Conservation (phyloP, 2,113 vertebrate genomes). For the Geococcyx californianus region DNA sequence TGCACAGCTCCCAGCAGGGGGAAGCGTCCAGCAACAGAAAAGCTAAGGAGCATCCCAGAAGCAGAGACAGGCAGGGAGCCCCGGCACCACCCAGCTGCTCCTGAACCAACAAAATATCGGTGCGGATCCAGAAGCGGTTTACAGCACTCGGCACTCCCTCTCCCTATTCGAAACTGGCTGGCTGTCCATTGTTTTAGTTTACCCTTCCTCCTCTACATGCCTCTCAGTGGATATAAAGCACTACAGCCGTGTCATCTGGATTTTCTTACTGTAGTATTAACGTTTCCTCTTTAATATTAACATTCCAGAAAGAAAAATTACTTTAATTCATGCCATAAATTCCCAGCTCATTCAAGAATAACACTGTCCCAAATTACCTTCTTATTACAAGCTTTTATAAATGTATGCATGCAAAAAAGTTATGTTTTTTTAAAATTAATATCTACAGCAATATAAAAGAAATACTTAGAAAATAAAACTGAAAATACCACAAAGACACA, state of each 20-base stretch:
- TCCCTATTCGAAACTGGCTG: neutral
- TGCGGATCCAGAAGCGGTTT: neutral
- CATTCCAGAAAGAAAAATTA: conserved; percentile 34
- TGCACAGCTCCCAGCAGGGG: neutral
- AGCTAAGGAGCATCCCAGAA: neutral
- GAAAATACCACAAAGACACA: neutral
- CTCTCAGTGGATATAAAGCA: neutral
- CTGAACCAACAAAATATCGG: accelerated
- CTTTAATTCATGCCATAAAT: neutral
- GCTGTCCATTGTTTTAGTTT: neutral
- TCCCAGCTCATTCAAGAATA: conserved; percentile 13
- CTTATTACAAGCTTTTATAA: neutral
- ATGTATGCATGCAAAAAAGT: neutral
- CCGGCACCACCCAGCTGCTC: accelerated
- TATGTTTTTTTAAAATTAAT: neutral
- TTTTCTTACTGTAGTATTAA: conserved; percentile 31
- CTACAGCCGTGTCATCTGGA: neutral
- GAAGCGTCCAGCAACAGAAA: neutral
- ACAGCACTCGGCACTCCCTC: accelerated
- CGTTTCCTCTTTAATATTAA: conserved; percentile 24
- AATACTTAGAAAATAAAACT: neutral
- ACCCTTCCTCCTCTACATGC: neutral
- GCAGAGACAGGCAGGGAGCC: neutral
- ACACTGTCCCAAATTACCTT: neutral
- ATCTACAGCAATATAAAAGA: neutral